Conservation (phyloP, 2,888 invertebrate genomes). For the Dendrolimus houi region DNA sequence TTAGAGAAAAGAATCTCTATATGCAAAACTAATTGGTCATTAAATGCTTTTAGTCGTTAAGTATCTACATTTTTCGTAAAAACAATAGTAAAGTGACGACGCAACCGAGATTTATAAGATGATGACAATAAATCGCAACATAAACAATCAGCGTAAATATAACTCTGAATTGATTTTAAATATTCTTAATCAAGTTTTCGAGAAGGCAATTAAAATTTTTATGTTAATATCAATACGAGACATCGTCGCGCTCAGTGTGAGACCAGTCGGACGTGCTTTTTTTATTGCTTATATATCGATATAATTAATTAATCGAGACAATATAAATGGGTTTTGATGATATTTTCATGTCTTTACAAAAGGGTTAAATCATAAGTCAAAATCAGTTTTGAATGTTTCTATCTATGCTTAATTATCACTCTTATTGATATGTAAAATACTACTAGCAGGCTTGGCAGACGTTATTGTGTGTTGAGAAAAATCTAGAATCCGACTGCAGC, state of each 20-base stretch:
- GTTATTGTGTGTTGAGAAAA: too few species aligned
- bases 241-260: slow-evolving; percentile 27
- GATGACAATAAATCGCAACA: not conserved
- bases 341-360: slow-evolving; percentile 26
- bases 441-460: too few species aligned
- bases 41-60: slow-evolving; percentile 16
- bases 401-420: too few species aligned
- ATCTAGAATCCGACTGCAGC: too few species aligned
- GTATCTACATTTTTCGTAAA: too few species aligned
- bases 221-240: slow-evolving; percentile 48
- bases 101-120: not conserved
- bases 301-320: slow-evolving; percentile 58
- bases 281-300: slow-evolving; percentile 22
- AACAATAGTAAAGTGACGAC: too few species aligned
- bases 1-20: slow-evolving; percentile 21
- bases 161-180: slow-evolving; percentile 2
- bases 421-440: too few species aligned
- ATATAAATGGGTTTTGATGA: slow-evolving; percentile 42
- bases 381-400: not conserved
- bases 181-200: slow-evolving; percentile 8
- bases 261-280: slow-evolving; percentile 46
- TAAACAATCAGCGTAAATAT: not conserved
- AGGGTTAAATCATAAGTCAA: slow-evolving; percentile 1
- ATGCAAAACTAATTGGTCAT: slow-evolving; percentile 28
- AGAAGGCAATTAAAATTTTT: slow-evolving; percentile 62